Base-by-base conservation (phyloP, 2,797 vertebrate genomes). In the Apogon talboti region DNA sequence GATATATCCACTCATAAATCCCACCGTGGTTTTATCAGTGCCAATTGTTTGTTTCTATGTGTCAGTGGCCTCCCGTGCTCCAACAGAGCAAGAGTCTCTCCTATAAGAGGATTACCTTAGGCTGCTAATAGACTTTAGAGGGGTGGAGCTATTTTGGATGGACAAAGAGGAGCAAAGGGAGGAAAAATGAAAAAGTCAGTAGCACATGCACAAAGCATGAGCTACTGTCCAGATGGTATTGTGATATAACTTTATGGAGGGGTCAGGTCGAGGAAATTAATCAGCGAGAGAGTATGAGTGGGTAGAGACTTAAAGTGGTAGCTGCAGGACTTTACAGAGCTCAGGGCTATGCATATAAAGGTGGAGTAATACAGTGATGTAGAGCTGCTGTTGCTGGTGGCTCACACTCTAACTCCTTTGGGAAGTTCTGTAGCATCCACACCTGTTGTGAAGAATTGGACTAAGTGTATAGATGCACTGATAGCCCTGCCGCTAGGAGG, bases 51-150 rank as follows among this genome's bases (percentile, higher is more conserved):
- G 38, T 79, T 67, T 44, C 50, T 62, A 41, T 65, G 59, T 81
- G 69, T 65, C 53, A 58, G 51, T 68, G 78, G 48, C 81, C 62
- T 74, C 62, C 67, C 40, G 33, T 87, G 79, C 75, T 77, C 41
- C 73, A 83, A 71, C 43, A 79, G 79, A 87, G 81, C 82, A 91
- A 78, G 76, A 80, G 74, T 90, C 74, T 65, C 53, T 46, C 28
- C 19, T 0, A 0, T 91, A 91, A 92, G 90, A 90, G 78, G 90
- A 88, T 92, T 91, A 91, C 68, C 80, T 77, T 83, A 92, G 89
- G 82, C 89, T 79, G 76, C 81, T 91, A 88, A 92, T 87, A 81
- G 90, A 84, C 89, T 92, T 91, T 83, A 79, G 60, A 85, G 51
- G 79, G 86, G 79, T 82, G 76, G 78, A 74, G 78, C 87, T 91